Conservation (phyloP, 2,888 invertebrate genomes). For the Meloe dianella region DNA sequence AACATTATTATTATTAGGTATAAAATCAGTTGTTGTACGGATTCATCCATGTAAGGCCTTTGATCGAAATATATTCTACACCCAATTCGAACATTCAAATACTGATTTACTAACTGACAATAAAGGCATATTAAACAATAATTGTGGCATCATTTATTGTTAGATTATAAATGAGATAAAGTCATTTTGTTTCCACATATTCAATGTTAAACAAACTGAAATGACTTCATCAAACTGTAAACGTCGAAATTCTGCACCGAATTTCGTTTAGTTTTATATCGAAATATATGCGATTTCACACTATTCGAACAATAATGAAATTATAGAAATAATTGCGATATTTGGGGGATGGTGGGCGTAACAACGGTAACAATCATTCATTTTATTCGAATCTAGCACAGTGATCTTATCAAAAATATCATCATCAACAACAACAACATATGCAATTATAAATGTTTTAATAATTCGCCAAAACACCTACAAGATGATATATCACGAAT, state of each 20-base stretch:
- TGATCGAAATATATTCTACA: neutral
- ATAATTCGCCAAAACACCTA: conserved; percentile 6
- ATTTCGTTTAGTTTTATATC: neutral
- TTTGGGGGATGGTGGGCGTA: neutral
- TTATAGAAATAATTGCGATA: neutral
- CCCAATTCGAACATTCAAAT: neutral
- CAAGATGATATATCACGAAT: conserved; percentile 15
- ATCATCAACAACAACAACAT: neutral
- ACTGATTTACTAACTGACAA: neutral
- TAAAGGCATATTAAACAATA: neutral
- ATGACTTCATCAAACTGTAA: neutral
- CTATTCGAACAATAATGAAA: neutral
- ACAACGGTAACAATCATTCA: neutral
- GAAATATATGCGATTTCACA: neutral
- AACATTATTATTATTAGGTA: neutral
- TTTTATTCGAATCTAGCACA: conserved; percentile 2
- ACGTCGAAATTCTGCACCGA: neutral
- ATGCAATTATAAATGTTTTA: conserved; percentile 4
- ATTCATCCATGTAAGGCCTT: neutral
- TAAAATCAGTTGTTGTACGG: neutral
- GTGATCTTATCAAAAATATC: conserved; percentile 3
- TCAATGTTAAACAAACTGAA: neutral
- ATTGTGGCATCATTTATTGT: neutral
- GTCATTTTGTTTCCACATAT: neutral
- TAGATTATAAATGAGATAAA: neutral